Base-by-base conservation (phyloP, 2,113 vertebrate genomes). In the Cyanocitta stelleri region DNA sequence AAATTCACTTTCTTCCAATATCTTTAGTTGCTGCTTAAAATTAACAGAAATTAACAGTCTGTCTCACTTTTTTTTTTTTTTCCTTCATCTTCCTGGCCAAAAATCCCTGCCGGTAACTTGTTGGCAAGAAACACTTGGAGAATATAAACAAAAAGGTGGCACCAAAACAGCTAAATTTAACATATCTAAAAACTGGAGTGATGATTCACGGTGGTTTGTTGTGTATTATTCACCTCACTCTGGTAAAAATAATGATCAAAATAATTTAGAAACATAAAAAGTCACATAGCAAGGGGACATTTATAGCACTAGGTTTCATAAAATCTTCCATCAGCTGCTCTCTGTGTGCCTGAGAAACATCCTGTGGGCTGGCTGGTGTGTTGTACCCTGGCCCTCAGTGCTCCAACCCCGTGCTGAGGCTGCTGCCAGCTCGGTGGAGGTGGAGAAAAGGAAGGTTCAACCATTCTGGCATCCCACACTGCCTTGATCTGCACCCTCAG, bases 81-180 rank as follows among this genome's bases (percentile, higher is more conserved):
- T 4, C 7, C 29, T 19, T 13, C 16, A 15, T 16, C 11, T 92
- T 90, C 64, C 66, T 56, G 76, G 88, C 79, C 76, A 74, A 88
- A 96, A 93, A 94, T 92, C 92, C 85, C 92, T 90, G 83, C 69
- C 30, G 90, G 92, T 96, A 93, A 94, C 72, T 86, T 55, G 73
- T 86, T 96, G 93, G 89, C 94, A 90, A 91, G 87, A 86, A 95
- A 46, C 79, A 22, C 83, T 95, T 84, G 83, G 79, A 94, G 87
- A 93, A 86, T 37, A 84, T 89, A 94, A 96, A 96, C 95, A 96
- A 78, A 96, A 95, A 90, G 86, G 96, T 96, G 96, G 68, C 85
- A 92, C 92, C 90, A 92, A 92, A 90, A 80, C 88, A 92, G 80
- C 92, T 93, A 84, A 92, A 93, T 96, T 96, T 93, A 96, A 93